These are phyloP conservation scores for Euura saliciscinereae DNA, from an alignment of 1,140 invertebrate species.

Conservation along the genomic window DNA sequence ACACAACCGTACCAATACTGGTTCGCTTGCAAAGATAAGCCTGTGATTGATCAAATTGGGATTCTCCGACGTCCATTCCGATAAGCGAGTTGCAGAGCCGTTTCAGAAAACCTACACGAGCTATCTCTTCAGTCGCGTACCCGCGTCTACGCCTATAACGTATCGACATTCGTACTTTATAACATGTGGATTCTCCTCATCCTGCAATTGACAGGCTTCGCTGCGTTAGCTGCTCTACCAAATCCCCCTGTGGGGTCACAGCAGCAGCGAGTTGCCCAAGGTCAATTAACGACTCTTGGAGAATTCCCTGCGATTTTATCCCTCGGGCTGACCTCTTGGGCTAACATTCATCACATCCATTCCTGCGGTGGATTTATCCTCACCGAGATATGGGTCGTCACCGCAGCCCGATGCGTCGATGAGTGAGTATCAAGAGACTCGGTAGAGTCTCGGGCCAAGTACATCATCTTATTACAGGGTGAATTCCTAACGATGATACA, in stretches of 20 bases:
- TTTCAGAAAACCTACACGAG: too few relatives aligned
- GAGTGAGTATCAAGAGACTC: not conserved
- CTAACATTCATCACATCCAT: not conserved
- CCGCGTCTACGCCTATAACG: too few relatives aligned
- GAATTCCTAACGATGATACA: too few relatives aligned
- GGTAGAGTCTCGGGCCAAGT: too few relatives aligned
- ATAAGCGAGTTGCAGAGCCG: too few relatives aligned
- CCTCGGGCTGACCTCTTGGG: conserved; percentile 10
- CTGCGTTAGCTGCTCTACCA: not conserved
- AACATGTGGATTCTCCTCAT: too few relatives aligned
- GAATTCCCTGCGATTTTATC: conserved; percentile 3
- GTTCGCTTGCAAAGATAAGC: not conserved
- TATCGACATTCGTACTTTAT: too few relatives aligned
- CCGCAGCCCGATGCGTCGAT: not conserved
- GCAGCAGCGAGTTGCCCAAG: not conserved
- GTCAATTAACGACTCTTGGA: not conserved
- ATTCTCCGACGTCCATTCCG: not conserved
- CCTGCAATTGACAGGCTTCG: not conserved
- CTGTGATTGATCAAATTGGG: not conserved
- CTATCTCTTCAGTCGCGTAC: too few relatives aligned
- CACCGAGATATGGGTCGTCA: not conserved
- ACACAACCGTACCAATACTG: not conserved
- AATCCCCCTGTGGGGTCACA: not conserved
- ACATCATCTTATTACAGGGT: too few relatives aligned
- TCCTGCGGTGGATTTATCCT: not conserved